Conservation (phyloP, 2,888 invertebrate species). For the Perdita meconis region DNA sequence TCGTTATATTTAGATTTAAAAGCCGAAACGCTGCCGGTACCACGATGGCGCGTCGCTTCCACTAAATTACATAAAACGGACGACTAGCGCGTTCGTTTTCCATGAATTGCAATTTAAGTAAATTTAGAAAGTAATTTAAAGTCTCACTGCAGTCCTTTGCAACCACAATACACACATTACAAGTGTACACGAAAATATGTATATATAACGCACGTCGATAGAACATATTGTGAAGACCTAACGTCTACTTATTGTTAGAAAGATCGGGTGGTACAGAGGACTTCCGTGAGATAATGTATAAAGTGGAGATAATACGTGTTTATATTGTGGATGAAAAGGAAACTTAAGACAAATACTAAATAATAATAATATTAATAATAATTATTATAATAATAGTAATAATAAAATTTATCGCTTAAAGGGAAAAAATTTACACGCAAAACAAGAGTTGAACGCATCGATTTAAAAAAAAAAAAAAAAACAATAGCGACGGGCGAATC, state of each 20-base stretch:
- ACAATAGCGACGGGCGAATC: slow-evolving; percentile 57
- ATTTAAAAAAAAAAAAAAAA: slow-evolving; percentile 63
- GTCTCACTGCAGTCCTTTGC: slow-evolving; percentile 81
- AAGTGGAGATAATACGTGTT: slow-evolving; percentile 22
- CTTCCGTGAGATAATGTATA: slow-evolving; percentile 33
- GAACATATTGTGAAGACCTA: slow-evolving; percentile 52
- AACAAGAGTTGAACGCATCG: slow-evolving; percentile 64
- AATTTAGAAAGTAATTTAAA: slow-evolving; percentile 51
- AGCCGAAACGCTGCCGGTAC: slow-evolving; percentile 65
- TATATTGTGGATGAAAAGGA: slow-evolving; percentile 74
- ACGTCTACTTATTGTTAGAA: slow-evolving; percentile 37
- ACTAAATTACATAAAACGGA: slow-evolving; percentile 57
- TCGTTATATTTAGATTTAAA: slow-evolving; percentile 53
- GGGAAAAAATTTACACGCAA: slow-evolving; percentile 66
- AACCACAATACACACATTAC: slow-evolving; percentile 87
- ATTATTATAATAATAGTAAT: slow-evolving; percentile 44
- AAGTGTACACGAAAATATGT: slow-evolving; percentile 40
- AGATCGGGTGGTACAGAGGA: slow-evolving; percentile 34
- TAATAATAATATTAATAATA: slow-evolving; percentile 55
- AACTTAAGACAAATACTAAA: slow-evolving; percentile 53
- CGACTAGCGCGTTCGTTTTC: slow-evolving; percentile 52
- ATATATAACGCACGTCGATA: slow-evolving; percentile 53
- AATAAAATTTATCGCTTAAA: slow-evolving; percentile 60
- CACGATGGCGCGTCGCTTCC: slow-evolving; percentile 52
- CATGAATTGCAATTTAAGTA: slow-evolving; percentile 40